Evolutionary conservation across 2,113 vertebrate genomes (phyloP), one percentile per base, ranked within the genome.

Genomic region (Eidolon helvum): DNA sequence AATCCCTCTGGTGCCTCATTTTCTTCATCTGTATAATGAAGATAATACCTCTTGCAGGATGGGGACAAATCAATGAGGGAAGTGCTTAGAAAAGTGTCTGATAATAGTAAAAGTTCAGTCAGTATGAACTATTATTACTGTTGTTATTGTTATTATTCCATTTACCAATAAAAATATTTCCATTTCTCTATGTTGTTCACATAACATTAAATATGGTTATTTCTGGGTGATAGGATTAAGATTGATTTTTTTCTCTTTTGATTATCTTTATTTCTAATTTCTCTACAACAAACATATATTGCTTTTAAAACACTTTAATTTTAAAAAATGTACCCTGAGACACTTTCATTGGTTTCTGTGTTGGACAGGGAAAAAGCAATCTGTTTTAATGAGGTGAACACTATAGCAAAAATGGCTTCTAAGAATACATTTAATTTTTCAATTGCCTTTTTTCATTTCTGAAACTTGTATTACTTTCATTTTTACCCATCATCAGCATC

Each of bases 351-450:
- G 35, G 68, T 77, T 93, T 87, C 77, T 91, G 15, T 91, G 80
- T 0, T 77, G 50, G 69, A 57, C 50, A 92, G 88, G 55, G 40
- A 57, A 40, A 95, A 71, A 84, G 4, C 33, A 68, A 94, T 89
- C 30, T 87, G 21, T 91, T 95, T 75, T 55, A 96, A 45, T 61
- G 43, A 83, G 11, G 63, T 92, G 21, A 80, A 88, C 26, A 53
- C 19, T 53, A 24, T 35, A 69, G n/a, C 38, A 93, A 48, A 93
- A 85, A 63, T 43, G 19, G 35, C 48, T 75, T 96, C 68, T 55
- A 78, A 84, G 63, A 74, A 74, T 30, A 92, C 5, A 90, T 85
- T 93, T 26, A 40, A 94, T 84, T 93, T 92, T 77, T 75, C 26
- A 77, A 75, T 63, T 90, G 43, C 30, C 30, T 57, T 68, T 87